Base-by-base conservation (phyloP, 2,888 invertebrate species). In the Noctua janthina region DNA sequence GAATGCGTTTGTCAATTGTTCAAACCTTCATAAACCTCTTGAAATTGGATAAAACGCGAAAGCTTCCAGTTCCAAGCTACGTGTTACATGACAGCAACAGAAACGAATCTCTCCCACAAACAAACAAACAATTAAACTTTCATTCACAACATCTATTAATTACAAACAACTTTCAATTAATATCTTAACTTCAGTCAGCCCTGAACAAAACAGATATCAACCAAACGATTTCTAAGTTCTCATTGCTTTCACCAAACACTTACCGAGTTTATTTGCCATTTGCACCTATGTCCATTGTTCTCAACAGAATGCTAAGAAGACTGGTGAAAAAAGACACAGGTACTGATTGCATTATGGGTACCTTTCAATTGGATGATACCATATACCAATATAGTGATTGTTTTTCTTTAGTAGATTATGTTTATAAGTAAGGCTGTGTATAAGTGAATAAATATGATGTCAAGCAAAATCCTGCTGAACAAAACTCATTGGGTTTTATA, bases 181-280 rank as follows among this genome's bases (percentile, higher is more conserved):
- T 74, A 76, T 73, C 43, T 67, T 64, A 56, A 79, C 76, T 59
- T 78, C 86, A 78, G 71, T 72, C 90, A 89, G 79, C 89, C 89
- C 89, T 89, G 75, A 80, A 67, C 76, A 72, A 75, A 77, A 90
- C 86, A 89, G 90, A 92, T 92, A 94, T 91, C 88, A 88, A 87
- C 89, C 89, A 91, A 92, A 91, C 91, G 92, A 93, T 95, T 95
- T 94, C 94, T 93, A 93, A 91, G 92, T 95, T 95, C 95, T 90
- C 95, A 94, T 92, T 93, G 93, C 96, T 96, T 96, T 96, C 96
- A 91, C 95, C 91, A 74, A 90, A 92, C 93, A 91, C 91, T 91
- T 91, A 91, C 90, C 84, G 86, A 88, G 91, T 93, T 91, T 91
- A 91, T 91, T 90, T 91, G 90, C 90, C 91, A 92, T 95, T 95